phyloP scores from a whole-genome alignment of 2,113 vertebrate species.

The Pygoscelis adeliae region DNA sequence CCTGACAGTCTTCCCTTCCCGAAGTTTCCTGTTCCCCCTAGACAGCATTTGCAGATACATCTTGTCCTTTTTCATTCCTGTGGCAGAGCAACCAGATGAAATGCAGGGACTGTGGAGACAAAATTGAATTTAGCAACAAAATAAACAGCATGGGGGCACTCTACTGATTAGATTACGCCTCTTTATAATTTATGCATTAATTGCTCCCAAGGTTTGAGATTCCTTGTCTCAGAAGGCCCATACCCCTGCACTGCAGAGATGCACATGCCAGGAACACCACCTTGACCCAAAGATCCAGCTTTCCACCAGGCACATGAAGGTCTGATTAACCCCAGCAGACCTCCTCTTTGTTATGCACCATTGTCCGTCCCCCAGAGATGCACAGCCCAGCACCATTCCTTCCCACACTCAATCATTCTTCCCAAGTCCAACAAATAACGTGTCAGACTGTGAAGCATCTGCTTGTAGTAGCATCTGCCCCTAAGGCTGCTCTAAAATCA shows the following conservation, averaged over 20 bases:
- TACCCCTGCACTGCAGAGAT: not conserved
- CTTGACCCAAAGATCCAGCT: not conserved
- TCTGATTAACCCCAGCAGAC: not conserved
- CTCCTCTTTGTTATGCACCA: not conserved
- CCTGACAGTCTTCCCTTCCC: not conserved
- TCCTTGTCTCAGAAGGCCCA: not conserved
- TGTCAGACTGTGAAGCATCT: conserved; percentile 14
- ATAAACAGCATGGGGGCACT: conserved; percentile 45
- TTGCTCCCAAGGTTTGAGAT: not conserved
- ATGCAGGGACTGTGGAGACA: conserved; percentile 15
- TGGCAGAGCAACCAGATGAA: conserved; percentile 15
- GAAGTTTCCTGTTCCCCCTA: not conserved
- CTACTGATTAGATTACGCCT: conserved; percentile 9
- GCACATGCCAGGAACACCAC: not conserved
- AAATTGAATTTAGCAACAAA: conserved; percentile 47
- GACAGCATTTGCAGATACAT: not conserved
- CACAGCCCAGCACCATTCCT: not conserved
- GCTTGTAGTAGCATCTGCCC: conserved; percentile 15
- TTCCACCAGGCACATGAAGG: not conserved
- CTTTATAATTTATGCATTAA: conserved; percentile 47
- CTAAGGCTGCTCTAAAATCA: conserved; percentile 23
- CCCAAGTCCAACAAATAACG: not conserved
- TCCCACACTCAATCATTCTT: not conserved
- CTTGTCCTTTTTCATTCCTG: not conserved
- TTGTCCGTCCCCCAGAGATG: not conserved